Conservation (phyloP, 2,888 invertebrate species). For the Dicranocentrus wangi region DNA sequence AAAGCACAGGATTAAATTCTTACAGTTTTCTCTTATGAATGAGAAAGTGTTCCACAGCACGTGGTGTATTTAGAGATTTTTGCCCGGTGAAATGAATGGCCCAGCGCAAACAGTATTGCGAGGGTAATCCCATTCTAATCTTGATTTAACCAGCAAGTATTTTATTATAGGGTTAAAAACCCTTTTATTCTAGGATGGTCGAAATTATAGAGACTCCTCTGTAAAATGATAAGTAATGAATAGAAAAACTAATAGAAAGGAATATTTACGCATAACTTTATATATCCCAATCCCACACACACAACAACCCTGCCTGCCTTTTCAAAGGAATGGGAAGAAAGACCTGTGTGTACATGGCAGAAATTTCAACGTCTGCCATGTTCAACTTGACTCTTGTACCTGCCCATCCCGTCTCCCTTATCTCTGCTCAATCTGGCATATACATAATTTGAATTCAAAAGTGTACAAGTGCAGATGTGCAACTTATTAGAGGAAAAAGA, state of each 20-base stretch:
- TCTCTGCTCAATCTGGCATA: slow-evolving; percentile 66
- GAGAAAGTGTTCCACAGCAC: neutral
- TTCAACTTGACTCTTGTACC: slow-evolving; percentile 50
- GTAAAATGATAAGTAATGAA: slow-evolving; percentile 3
- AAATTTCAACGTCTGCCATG: neutral
- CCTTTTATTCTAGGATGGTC: no score
- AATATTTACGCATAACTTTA: neutral
- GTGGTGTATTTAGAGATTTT: no score
- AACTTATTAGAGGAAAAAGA: slow-evolving; percentile 22
- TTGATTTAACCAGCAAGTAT: slow-evolving; percentile 45
- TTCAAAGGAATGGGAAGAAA: no score
- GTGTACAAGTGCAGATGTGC: slow-evolving; percentile 46
- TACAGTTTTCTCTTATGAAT: neutral
- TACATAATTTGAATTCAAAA: slow-evolving; percentile 64
- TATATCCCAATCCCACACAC: no score
- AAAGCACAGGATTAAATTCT: slow-evolving; percentile 18
- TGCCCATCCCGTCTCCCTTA: slow-evolving; percentile 62
- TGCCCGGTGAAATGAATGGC: no score
- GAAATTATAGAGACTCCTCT: no score
- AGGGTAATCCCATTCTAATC: slow-evolving; percentile 43
- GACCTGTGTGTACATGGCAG: no score
- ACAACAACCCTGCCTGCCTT: no score
- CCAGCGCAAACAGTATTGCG: no score
- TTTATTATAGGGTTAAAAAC: neutral
- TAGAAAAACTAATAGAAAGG: neutral